phyloP scores from a whole-genome alignment of 37 sponge, comb jelly and placozoan genomes.

The Ianthella basta region DNA sequence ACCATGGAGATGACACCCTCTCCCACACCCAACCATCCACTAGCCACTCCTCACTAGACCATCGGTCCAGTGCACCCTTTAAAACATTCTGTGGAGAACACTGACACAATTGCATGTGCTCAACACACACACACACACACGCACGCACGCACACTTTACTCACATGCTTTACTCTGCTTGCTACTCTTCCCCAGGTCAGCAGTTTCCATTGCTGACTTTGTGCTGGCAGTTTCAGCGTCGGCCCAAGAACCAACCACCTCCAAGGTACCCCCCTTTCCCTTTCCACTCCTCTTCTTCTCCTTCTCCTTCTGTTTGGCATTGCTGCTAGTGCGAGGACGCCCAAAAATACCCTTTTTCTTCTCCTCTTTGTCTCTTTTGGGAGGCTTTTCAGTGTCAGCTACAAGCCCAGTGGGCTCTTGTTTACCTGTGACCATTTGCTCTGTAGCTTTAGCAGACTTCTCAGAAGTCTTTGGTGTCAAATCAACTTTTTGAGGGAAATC shows the following conservation, averaged over 20 bases:
- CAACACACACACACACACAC: too few relatives aligned
- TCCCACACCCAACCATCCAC: too few relatives aligned
- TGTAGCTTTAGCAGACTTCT: background rate
- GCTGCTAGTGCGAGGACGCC: background rate
- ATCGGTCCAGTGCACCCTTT: too few relatives aligned
- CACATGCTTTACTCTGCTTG: conserved; percentile 28
- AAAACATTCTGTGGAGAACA: too few relatives aligned
- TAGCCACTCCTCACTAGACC: too few relatives aligned
- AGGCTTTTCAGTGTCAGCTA: background rate
- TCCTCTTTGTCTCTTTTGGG: conserved; percentile 2
- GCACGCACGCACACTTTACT: background rate
- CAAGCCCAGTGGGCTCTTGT: conserved; percentile 26
- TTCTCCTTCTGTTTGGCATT: background rate
- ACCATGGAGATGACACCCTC: too few relatives aligned
- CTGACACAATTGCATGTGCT: too few relatives aligned
- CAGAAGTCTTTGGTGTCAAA: background rate
- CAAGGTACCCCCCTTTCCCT: background rate
- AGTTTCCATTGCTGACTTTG: conserved; percentile 19
- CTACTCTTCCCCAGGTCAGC: conserved; percentile 24
- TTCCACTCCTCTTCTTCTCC: background rate
- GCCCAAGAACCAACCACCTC: background rate
- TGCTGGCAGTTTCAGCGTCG: conserved; percentile 10
- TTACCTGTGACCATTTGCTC: background rate
- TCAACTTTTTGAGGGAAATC: background rate
- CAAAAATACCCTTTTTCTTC: background rate